Conservation (phyloP, 2,888 invertebrate species). For the Oegoconia quadripuncta region DNA sequence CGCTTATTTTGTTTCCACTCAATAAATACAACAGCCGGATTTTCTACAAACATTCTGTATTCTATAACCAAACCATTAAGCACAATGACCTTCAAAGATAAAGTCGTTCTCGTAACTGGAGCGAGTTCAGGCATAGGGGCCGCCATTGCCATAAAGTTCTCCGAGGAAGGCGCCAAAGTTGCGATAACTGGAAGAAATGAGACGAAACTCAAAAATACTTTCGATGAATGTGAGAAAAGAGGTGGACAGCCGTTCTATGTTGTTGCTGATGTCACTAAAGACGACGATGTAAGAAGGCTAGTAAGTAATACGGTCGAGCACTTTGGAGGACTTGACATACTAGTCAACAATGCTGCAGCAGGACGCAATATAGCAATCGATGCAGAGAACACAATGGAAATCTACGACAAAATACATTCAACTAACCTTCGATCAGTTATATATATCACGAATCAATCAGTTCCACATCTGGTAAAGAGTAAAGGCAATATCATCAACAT, state of each 20-base stretch:
- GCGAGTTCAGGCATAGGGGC: slow-evolving; percentile 83
- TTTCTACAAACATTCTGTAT: too few relatives aligned
- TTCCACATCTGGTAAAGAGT: slow-evolving; percentile 20
- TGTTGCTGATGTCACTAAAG: slow-evolving; percentile 18
- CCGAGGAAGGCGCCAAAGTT: slow-evolving; percentile 76
- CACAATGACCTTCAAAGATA: slow-evolving; percentile 5
- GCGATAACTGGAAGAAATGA: slow-evolving; percentile 81
- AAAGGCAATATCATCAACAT: slow-evolving; percentile 27
- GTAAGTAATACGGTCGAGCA: slow-evolving; percentile 14
- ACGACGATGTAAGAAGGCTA: slow-evolving; percentile 14
- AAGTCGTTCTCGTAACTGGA: slow-evolving; percentile 69
- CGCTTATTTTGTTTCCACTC: too few relatives aligned
- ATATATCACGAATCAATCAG: slow-evolving; percentile 18
- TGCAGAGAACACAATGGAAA: slow-evolving; percentile 11
- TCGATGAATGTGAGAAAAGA: slow-evolving; percentile 25
- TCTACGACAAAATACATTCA: slow-evolving; percentile 21
- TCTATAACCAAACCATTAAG: too few relatives aligned
- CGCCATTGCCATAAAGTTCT: slow-evolving; percentile 78
- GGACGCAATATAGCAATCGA: slow-evolving; percentile 6
- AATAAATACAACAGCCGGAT: too few relatives aligned
- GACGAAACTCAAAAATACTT: slow-evolving; percentile 78
- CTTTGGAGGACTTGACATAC: slow-evolving; percentile 18
- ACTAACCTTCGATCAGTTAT: slow-evolving; percentile 24
- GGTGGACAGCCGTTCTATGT: slow-evolving; percentile 11
- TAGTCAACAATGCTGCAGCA: slow-evolving; percentile 23